These are phyloP conservation scores for Atlantisia rogersi DNA, from an alignment of 2,113 vertebrate genomes.

Conservation along the genomic window DNA sequence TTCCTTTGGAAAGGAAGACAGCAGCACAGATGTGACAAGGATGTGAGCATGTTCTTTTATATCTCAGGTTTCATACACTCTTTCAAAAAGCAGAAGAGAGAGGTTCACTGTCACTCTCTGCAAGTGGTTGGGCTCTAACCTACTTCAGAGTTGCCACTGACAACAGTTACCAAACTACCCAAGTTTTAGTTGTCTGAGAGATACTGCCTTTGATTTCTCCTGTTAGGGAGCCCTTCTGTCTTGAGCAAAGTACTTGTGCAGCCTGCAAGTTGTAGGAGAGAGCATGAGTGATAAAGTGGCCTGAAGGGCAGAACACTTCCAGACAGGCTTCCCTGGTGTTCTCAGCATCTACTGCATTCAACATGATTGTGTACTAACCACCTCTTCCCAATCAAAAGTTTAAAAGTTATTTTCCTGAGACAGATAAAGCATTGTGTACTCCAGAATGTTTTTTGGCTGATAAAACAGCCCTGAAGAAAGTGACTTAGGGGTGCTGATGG, in stretches of 20 bases:
- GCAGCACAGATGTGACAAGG: background rate
- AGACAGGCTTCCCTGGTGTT: background rate
- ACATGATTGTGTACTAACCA: fast-evolving
- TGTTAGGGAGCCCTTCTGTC: background rate
- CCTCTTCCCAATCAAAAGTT: background rate
- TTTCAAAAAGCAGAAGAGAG: background rate
- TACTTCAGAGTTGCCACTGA: background rate
- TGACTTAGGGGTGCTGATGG: no score
- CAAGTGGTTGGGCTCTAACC: background rate
- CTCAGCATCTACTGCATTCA: background rate
- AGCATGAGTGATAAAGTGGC: background rate
- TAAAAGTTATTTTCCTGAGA: background rate
- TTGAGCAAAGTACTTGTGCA: background rate
- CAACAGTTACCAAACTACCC: background rate
- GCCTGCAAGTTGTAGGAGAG: background rate
- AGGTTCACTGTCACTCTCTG: background rate
- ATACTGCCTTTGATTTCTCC: background rate
- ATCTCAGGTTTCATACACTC: fast-evolving
- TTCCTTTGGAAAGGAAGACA: background rate
- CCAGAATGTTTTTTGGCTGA: background rate
- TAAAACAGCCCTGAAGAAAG: no score
- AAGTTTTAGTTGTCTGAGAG: background rate
- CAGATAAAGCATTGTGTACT: background rate
- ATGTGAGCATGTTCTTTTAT: background rate
- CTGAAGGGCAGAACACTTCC: background rate